Conservation (phyloP, 2,888 invertebrate genomes). For the Monopis laevigella region DNA sequence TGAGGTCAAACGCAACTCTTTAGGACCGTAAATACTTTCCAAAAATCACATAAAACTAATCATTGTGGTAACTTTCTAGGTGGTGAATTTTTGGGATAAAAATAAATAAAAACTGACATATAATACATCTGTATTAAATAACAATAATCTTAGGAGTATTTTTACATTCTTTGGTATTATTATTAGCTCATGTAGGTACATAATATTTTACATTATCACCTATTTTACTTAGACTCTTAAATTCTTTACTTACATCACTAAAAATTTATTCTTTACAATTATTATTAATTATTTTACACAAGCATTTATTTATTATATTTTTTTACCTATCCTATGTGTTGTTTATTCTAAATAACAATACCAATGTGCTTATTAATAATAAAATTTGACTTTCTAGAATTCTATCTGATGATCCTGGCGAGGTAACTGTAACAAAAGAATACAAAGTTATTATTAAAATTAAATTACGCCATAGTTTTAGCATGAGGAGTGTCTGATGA, state of each 20-base stretch:
- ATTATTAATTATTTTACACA: not conserved
- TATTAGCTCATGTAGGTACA: constrained; percentile 55
- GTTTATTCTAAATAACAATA: constrained; percentile 35
- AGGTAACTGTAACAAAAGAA: constrained; percentile 39
- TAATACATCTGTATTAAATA: constrained; percentile 66
- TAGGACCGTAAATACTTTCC: too few species aligned
- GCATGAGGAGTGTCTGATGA: too few species aligned
- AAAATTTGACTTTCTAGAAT: constrained; percentile 48
- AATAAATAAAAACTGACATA: constrained; percentile 38
- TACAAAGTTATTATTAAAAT: too few species aligned
- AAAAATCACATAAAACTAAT: too few species aligned
- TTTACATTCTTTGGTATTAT: constrained; percentile 63
- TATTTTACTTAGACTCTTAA: too few species aligned
- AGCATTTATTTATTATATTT: constrained; percentile 20
- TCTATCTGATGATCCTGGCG: constrained; percentile 49
- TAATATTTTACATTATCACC: too few species aligned
- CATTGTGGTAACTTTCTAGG: too few species aligned
- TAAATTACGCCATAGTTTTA: too few species aligned
- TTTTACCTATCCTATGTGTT: constrained; percentile 38
- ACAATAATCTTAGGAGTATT: constrained; percentile 52
- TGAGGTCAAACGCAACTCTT: too few species aligned
- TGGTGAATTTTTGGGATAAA: not conserved
- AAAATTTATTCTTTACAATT: constrained; percentile 6
- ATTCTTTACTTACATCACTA: not conserved
- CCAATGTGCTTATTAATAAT: constrained; percentile 38